phyloP scores from a whole-genome alignment of 2,113 vertebrate species.

The Canis aureus region DNA sequence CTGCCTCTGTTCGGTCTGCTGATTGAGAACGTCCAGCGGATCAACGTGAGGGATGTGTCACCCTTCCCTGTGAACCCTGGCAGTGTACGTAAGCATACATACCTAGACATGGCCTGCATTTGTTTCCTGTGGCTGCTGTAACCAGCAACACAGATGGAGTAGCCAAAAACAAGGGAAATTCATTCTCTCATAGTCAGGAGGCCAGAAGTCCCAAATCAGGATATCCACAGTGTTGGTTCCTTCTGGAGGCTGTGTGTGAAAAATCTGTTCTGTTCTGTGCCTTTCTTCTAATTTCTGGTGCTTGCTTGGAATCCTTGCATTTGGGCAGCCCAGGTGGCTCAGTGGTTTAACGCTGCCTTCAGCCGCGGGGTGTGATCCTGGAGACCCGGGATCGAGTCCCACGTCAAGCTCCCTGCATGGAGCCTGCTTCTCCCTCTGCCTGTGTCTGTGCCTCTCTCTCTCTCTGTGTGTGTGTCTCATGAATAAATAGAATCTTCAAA shows the following conservation, averaged over 20 bases:
- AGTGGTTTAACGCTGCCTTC: too few relatives aligned
- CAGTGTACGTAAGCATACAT: slow-evolving; percentile 87
- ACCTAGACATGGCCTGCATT: too few relatives aligned
- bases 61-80: slow-evolving; percentile 92
- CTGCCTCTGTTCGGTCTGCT: slow-evolving; percentile 96
- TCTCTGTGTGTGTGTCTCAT: too few relatives aligned
- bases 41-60: slow-evolving; percentile 96
- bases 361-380: too few relatives aligned
- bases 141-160: too few relatives aligned
- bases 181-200: neutral
- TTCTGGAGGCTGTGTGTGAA: neutral
- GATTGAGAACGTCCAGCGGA: slow-evolving; percentile 97
- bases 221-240: neutral
- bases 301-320: neutral
- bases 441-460: too few relatives aligned
- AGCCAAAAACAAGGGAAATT: neutral
- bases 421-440: too few relatives aligned
- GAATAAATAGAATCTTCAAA: too few relatives aligned
- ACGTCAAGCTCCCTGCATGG: too few relatives aligned
- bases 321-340: too few relatives aligned
- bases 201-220: neutral
- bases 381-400: too few relatives aligned
- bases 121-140: fast-evolving
- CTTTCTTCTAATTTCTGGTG: neutral
- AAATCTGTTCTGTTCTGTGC: fast-evolving